These are phyloP conservation scores for Cyphomyrus plagiostoma DNA, from an alignment of 2,113 vertebrate genomes.

Conservation along the genomic window DNA sequence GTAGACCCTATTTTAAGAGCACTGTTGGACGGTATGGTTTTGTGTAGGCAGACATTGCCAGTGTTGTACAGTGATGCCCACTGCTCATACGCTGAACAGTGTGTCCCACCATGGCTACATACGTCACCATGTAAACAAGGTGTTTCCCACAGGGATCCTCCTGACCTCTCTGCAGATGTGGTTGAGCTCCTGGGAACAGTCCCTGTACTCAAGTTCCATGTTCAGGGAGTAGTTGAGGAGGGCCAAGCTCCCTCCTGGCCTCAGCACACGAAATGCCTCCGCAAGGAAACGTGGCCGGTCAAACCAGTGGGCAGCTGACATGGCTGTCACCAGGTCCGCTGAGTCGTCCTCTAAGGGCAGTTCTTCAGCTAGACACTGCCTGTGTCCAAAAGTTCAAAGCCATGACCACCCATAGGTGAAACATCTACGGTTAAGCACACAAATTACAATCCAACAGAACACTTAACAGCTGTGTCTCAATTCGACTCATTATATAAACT, in stretches of 20 bases:
- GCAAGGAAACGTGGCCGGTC: conserved; percentile 53
- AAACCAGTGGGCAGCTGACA: conserved; percentile 75
- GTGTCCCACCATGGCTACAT: not conserved
- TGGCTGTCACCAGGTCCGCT: conserved; percentile 63
- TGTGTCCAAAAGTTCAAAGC: conserved; percentile 23
- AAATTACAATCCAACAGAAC: not conserved
- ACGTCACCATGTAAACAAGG: not conserved
- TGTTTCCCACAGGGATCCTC: not conserved
- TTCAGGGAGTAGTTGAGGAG: conserved; percentile 62
- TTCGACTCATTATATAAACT: not conserved
- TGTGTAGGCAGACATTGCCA: not conserved
- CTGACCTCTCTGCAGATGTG: conserved; percentile 62
- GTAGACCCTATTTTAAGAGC: not conserved
- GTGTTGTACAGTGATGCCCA: not conserved
- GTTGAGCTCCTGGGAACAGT: conserved; percentile 53
- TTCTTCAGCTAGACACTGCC: conserved; percentile 61
- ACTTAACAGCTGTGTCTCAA: not conserved
- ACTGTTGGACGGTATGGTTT: not conserved
- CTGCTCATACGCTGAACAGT: not conserved
- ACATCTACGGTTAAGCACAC: not conserved
- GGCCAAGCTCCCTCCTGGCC: conserved; percentile 60
- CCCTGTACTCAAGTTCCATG: conserved; percentile 55
- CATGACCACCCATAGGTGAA: not conserved
- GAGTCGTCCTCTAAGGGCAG: conserved; percentile 59
- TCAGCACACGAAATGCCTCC: conserved; percentile 63